Base-by-base conservation (phyloP, 2,797 vertebrate species). In the Crypturellus tataupa region DNA sequence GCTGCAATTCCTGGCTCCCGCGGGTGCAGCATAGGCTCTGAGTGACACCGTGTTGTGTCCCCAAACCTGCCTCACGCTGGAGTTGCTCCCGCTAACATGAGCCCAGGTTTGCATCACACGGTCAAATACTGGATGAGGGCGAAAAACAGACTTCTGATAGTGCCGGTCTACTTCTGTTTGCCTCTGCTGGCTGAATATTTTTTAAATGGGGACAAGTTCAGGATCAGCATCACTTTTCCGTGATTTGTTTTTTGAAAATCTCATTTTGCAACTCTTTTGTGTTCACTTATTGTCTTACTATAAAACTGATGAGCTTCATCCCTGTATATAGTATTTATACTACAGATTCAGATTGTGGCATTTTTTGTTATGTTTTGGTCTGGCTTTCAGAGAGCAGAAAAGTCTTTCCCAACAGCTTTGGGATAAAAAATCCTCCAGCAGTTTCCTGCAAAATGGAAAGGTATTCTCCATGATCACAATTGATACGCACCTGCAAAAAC, bases 31-130 rank as follows among this genome's bases (percentile, higher is more conserved):
- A 7, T 8, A 53, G 51, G 14, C 51, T 29, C 27, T 27, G 27
- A 29, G 51, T 53, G 51, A 63, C 59, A 19, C 14, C 5, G 3
- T 1, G 4, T 14, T 65, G 6, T 44, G 17, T 10, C 12, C 53
- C 19, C 1, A 13, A 2, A 25, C n/a, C 13, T 0, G 0, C 42
- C 40, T 4, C 39, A 4, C 39, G 18, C 39, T 55, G 53, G 75
- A 68, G 42, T 19, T 0, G 0, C 7, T 68, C n/a, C 10, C 14
- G 40, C 14, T 12, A 5, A 17, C 31, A 27, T 19, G 12, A 55
- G 14, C 7, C 67, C 78, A 89, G 13, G 15, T 47, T 44, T 77
- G 4, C 6, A 3, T 5, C 24, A 64, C 12, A 37, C 4, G 16
- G 6, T 24, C 5, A 4, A 29, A 42, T 42, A n/a, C 25, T 6